Percentiles rank a stretch among this genome's conserved stretches.
Evolutionary conservation across 37 sponge, comb jelly and placozoan species (phyloP).

Genomic region (Oopsacas minuta): DNA sequence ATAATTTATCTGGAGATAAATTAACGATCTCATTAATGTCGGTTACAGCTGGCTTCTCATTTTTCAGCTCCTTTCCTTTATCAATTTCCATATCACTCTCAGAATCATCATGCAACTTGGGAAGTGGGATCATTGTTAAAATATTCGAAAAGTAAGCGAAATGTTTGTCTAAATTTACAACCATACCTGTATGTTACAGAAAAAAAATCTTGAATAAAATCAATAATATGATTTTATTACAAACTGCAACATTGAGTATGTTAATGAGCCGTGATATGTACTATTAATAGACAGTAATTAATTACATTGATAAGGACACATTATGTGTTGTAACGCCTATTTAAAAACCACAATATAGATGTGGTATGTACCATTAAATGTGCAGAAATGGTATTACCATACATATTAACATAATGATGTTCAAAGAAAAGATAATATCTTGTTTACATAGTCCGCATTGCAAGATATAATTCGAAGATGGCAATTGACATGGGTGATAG

Average conservation of each 20-base stretch:
- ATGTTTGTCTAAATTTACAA: neutral
- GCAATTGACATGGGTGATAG: neutral
- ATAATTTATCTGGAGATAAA: neutral
- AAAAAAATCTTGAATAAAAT: neutral
- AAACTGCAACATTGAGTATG: neutral
- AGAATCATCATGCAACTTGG: neutral
- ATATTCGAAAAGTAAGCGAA: neutral
- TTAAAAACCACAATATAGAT: constrained; percentile 14
- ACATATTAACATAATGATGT: neutral
- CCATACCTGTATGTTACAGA: neutral
- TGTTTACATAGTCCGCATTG: neutral
- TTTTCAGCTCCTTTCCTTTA: neutral
- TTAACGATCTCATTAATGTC: neutral
- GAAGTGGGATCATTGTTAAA: neutral
- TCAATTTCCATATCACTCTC: neutral
- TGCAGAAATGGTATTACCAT: neutral
- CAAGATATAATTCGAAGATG: neutral
- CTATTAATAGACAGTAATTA: neutral
- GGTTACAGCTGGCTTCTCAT: neutral
- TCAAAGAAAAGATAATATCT: neutral
- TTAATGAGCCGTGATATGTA: neutral
- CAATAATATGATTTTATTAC: neutral
- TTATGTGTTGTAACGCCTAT: neutral
- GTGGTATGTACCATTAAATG: neutral
- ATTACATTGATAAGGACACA: neutral